Base-by-base conservation (phyloP, 2,797 vertebrate species). In the Helicolenus hilgendorfi region DNA sequence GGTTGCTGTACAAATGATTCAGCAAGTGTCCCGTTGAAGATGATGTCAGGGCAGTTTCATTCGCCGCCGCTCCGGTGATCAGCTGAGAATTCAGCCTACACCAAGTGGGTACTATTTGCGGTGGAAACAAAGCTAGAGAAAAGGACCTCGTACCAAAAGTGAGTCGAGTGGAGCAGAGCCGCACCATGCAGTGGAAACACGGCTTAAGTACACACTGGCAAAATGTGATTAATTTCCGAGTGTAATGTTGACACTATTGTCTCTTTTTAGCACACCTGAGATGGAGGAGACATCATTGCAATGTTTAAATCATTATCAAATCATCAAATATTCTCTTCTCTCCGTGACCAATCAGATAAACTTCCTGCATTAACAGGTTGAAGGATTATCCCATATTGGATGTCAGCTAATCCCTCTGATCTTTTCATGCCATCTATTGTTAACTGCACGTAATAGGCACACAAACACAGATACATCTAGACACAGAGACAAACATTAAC, bases 351-450 rank as follows among this genome's bases (percentile, higher is more conserved):
- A 84, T 82, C 64, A 60, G 68, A 87, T 83, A 67, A 87, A 67
- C 79, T 63, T 76, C 59, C 59, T 86, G 83, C 74, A 83, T 88
- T 79, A 79, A 88, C 82, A 87, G 67, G 80, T 72, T 53, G 36
- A 59, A 56, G 65, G 81, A 82, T 89, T 78, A 93, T 91, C 88
- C 88, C 85, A 81, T 84, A 84, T 73, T 76, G 22, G 68, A 63
- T 68, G 63, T 76, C 79, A 89, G 75, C n/a, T 67, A 88, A 81
- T 81, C 56, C 70, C 60, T 72, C 24, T 68, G 64, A 84, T 79
- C 72, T 26, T 65, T 73, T 86, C 79, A 79, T 11, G 49, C 65
- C 27, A 18, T 67, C 81, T 68, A 22, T 31, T 65, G 72, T 77
- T 72, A 77, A 45, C 26, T 29, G 20, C 45, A 65, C 29, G 60